Percentiles rank a stretch among this genome's conserved stretches.
These are phyloP conservation scores for Porites rus DNA, from an alignment of 92 coral and sea anemone genomes.

Conservation along the genomic window DNA sequence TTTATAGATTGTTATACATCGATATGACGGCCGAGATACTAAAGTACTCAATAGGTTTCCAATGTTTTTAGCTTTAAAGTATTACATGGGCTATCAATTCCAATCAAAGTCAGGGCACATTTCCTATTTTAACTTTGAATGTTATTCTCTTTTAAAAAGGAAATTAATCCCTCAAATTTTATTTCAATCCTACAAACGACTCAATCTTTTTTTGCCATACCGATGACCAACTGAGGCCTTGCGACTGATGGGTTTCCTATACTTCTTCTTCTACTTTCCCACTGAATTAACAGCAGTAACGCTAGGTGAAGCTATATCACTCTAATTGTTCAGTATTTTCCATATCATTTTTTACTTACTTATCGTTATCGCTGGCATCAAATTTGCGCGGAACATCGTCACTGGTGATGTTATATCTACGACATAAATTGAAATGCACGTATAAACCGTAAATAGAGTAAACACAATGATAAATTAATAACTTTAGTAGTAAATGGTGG, in stretches of 20 bases:
- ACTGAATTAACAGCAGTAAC: not conserved
- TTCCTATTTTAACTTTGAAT: not conserved
- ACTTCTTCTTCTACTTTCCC: no score
- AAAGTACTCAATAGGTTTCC: no score
- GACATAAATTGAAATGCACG: not conserved
- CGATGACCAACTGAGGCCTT: not conserved
- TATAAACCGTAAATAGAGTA: not conserved
- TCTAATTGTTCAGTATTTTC: not conserved
- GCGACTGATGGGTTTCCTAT: not conserved
- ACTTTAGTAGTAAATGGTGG: not conserved
- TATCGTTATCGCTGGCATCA: slow-evolving; percentile 11
- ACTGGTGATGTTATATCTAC: slow-evolving; percentile 39
- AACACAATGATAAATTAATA: not conserved
- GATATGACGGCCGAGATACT: no score
- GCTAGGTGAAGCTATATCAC: not conserved
- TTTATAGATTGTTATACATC: no score
- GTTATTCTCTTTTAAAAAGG: not conserved
- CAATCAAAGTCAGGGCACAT: no score
- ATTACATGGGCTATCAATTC: no score
- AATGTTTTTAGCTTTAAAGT: no score
- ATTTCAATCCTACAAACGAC: not conserved
- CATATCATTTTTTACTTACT: slow-evolving; percentile 29
- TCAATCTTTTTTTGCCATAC: slow-evolving; percentile 7
- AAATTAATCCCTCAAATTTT: not conserved
- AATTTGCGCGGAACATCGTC: not conserved